These are phyloP conservation scores for Oenanthe oenanthe DNA, from an alignment of 2,113 vertebrate genomes.

Conservation along the genomic window DNA sequence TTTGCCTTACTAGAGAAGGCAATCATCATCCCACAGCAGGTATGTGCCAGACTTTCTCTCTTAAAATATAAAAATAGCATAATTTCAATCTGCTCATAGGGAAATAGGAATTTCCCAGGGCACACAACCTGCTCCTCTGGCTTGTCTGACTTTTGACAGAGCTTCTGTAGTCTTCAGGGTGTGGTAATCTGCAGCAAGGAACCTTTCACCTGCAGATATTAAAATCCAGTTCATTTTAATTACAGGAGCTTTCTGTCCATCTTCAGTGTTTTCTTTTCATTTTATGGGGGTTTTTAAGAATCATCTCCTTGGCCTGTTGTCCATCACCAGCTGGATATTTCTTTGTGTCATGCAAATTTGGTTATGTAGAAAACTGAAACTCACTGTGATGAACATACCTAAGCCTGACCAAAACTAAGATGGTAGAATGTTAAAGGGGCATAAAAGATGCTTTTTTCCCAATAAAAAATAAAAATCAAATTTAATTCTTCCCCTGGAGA, in stretches of 20 bases:
- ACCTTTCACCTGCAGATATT: neutral
- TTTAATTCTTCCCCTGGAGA: constrained; percentile 2
- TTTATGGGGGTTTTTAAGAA: neutral
- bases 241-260: neutral
- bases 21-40: neutral
- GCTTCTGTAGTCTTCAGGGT: neutral
- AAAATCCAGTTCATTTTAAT: neutral
- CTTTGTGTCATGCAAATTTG: neutral
- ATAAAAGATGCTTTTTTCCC: neutral
- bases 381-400: neutral
- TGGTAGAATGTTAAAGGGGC: neutral
- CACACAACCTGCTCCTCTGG: neutral
- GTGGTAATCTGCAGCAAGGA: neutral
- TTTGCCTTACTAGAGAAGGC: neutral
- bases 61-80: neutral
- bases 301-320: neutral
- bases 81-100: neutral
- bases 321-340: neutral
- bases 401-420: neutral
- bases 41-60: neutral
- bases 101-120: neutral
- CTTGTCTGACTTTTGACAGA: neutral
- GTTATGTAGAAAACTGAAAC: neutral
- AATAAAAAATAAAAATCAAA: neutral
- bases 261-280: neutral